Conservation (phyloP, 2,888 invertebrate species). For the Tryphoninae sp. region DNA sequence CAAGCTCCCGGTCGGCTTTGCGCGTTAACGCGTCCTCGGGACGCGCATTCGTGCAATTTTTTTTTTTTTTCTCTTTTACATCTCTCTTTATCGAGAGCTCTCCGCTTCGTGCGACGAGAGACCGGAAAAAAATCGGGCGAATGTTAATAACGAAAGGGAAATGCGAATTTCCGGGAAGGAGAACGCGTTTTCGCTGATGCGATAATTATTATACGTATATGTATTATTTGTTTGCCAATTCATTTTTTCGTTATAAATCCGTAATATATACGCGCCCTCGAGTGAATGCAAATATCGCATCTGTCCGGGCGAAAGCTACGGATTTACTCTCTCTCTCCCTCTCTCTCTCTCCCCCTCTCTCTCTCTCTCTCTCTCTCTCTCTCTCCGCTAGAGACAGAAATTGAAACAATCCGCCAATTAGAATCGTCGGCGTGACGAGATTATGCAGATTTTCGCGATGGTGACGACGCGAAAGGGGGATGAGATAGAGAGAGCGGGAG, state of each 20-base stretch:
- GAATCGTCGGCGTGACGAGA: conserved; percentile 80
- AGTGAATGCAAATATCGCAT: conserved; percentile 61
- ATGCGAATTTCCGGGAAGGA: conserved; percentile 37
- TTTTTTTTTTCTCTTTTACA: conserved; percentile 5
- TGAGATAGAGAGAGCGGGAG: not conserved
- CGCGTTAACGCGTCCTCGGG: conserved; percentile 20
- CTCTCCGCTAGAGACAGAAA: conserved; percentile 73
- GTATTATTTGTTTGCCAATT: conserved; percentile 20
- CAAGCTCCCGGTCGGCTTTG: conserved; percentile 42
- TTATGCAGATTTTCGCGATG: conserved; percentile 79
- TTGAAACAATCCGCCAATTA: conserved; percentile 81
- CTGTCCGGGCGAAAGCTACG: conserved; percentile 70
- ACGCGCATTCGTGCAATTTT: conserved; percentile 22
- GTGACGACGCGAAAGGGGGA: conserved; percentile 49
- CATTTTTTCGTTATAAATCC: not conserved
- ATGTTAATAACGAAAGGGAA: conserved; percentile 45
- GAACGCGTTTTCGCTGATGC: not conserved
- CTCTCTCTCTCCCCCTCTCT: conserved; percentile 8
- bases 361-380: conserved; percentile 38
- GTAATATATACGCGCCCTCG: conserved; percentile 9
- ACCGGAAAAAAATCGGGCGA: not conserved
- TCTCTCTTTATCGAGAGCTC: conserved; percentile 25
- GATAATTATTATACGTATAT: not conserved
- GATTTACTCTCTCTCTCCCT: conserved; percentile 67
- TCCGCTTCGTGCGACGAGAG: conserved; percentile 2